Base-by-base conservation (phyloP, 1,140 invertebrate genomes). In the Drosophila navojoa region DNA sequence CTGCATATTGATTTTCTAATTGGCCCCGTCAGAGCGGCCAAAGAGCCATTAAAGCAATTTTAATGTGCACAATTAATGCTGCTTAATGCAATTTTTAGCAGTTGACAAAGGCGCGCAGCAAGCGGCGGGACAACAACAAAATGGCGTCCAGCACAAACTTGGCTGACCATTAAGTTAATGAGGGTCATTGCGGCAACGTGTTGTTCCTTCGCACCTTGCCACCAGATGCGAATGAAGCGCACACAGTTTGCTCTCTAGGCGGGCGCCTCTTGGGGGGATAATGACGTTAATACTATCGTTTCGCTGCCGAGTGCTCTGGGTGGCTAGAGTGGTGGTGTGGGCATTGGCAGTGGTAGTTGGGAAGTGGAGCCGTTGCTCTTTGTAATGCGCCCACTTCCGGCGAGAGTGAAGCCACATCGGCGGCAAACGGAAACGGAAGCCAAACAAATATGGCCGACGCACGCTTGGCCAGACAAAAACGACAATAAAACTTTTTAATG, bases 1-100 rank as follows among this genome's bases (percentile, higher is more conserved):
- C 77, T 64, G 72, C 75, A 76, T 81, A 85, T 85, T 85, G 81
- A 85, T 86, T 85, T 85, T 85, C 78, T 85, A 85, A 85, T 86
- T 85, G 81, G 73, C 52, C 50, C 61, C 73, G 59, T 69, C 63
- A 54, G 57, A 74, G 71, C 66, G 49, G 62, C 72, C 32, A 61
- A 66, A 60, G 45, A 53, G 62, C 68, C 69, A 81, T 80, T 85
- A 76, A 71, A 77, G 73, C 50, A 71, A 81, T 77, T 85, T 74
- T 50, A 76, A 80, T 67, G 47, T 71, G 69, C 69, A 70, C 85
- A 85, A 80, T 84, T 81, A 86, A 74, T 86, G 84, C 67, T 40
- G 50, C 72, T 71, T 71, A 81, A 81, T 77, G 76, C 52, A 81
- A 86, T 80, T 85, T 76, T 55, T 50, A 67, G 47, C 71, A 62